Evolutionary conservation across 2,797 vertebrate genomes (phyloP), one percentile per base, ranked within the genome.

Genomic region (Syngnathus rostellatus): DNA sequence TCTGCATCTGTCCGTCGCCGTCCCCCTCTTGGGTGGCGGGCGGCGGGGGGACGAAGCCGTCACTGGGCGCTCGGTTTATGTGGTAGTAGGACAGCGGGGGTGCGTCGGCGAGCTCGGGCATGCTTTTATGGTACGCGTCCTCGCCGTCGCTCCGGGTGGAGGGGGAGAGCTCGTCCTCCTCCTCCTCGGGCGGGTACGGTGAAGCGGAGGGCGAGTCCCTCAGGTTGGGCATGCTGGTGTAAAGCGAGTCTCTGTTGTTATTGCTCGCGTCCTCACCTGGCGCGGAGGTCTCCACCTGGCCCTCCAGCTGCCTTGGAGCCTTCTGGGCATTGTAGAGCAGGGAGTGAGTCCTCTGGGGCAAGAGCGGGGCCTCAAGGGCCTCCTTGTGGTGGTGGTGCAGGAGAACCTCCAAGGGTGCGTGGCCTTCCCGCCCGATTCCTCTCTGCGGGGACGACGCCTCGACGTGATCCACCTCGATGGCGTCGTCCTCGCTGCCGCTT

Each of bases 311-410:
- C 71, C 81, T 69, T 37, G 90, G 87, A 62, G 86, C 87, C 77
- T 88, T 90, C 90, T 95, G 95, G 66, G 94, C 92, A 50, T 93
- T 94, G 90, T 98, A 98, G 80, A 98, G 93, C 89, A 99, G 93
- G 67, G 97, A 99, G 89, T 99, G 97, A 95, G 96, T 99, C 92
- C 96, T 93, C 87, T 99, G 96, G 45, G 97, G 97, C 67, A 99
- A 93, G 68, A 99, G 94, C 0, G 97, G 97, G 1, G 94, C 94
- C 84, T 99, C 95, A 2, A 99, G 92, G 31, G 63, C 83, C 82
- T 95, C 95, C 70, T 93, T 94, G 87, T 95, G 95, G 78, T 89
- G 89, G 43, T 89, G 88, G 75, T 90, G 89, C 70, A 92, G 84
- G 78, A 96, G 95, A 72, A 95, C 91, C 85, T 96, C 95, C 79